Evolutionary conservation across 2,888 invertebrate genomes (phyloP).

Genomic region (Tetramorium bicarinatum): DNA sequence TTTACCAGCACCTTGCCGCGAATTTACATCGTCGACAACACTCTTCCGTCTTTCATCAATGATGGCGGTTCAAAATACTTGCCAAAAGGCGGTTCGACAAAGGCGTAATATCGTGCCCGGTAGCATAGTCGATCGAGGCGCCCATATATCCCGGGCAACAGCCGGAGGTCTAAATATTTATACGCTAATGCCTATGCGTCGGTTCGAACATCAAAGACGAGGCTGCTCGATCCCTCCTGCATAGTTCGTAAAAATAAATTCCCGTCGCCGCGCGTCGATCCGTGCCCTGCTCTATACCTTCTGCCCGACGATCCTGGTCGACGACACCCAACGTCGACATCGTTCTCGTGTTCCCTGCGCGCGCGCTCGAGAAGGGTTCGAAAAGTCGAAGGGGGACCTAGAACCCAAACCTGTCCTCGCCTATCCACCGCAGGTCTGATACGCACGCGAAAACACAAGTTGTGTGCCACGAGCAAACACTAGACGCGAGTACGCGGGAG

Average conservation of each 20-base stretch:
- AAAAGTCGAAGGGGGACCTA: constrained; percentile 67
- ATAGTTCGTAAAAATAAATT: constrained; percentile 85
- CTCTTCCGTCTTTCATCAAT: constrained; percentile 48
- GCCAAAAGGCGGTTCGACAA: constrained; percentile 73
- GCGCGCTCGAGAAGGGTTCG: constrained; percentile 55
- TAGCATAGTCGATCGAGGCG: constrained; percentile 74
- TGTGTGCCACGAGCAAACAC: constrained; percentile 84
- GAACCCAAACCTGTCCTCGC: constrained; percentile 58
- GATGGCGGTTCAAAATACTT: constrained; percentile 58
- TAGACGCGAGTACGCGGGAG: constrained; percentile 59
- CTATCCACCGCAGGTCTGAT: constrained; percentile 77
- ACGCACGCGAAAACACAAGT: constrained; percentile 84
- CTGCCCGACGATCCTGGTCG: constrained; percentile 53
- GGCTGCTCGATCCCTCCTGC: constrained; percentile 77
- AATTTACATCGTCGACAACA: constrained; percentile 49
- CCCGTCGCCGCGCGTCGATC: constrained; percentile 70
- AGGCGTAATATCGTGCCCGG: constrained; percentile 74
- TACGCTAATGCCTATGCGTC: constrained; percentile 82
- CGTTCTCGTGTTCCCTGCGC: constrained; percentile 7
- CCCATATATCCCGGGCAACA: constrained; percentile 77
- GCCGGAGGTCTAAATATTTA: constrained; percentile 84
- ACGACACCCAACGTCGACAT: constrained; percentile 50
- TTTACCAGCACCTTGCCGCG: constrained; percentile 4
- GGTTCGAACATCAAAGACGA: constrained; percentile 84
- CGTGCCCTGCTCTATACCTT: constrained; percentile 31